These are phyloP conservation scores for Passer domesticus DNA, from an alignment of 2,113 vertebrate species.

Conservation along the genomic window DNA sequence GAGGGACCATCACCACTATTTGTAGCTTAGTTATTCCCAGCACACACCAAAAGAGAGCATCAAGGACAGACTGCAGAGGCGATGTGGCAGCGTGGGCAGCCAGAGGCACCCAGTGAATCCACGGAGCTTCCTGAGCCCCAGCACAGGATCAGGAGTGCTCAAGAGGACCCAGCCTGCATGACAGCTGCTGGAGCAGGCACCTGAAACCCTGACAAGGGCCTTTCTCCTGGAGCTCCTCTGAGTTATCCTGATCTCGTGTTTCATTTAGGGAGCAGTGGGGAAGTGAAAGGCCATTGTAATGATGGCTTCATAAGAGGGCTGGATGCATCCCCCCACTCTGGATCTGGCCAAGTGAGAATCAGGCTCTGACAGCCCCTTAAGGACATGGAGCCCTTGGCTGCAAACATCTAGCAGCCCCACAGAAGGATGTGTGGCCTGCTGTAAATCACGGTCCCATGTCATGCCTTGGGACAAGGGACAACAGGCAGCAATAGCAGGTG, in stretches of 20 bases:
- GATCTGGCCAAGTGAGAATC: not conserved
- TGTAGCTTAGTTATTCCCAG: not conserved
- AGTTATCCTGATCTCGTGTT: not conserved
- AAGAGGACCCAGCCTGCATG: accelerated
- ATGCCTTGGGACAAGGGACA: not conserved
- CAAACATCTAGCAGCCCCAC: not conserved
- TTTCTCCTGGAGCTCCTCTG: not conserved
- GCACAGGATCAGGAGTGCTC: accelerated
- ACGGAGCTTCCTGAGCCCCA: not conserved
- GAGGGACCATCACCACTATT: not conserved
- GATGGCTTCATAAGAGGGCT: not conserved
- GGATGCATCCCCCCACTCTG: not conserved
- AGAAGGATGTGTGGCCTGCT: not conserved
- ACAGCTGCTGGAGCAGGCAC: not conserved
- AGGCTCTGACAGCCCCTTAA: not conserved
- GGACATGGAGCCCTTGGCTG: not conserved
- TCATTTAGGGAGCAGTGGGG: not conserved
- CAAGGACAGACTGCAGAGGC: accelerated
- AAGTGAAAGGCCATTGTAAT: not conserved
- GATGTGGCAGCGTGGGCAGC: accelerated
- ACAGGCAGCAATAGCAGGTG: not conserved
- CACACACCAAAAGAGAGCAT: not conserved
- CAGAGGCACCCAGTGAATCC: accelerated
- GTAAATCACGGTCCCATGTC: not conserved
- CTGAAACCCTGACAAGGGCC: not conserved